phyloP scores from a whole-genome alignment of 2,113 vertebrate species.

The Sorex fumeus region DNA sequence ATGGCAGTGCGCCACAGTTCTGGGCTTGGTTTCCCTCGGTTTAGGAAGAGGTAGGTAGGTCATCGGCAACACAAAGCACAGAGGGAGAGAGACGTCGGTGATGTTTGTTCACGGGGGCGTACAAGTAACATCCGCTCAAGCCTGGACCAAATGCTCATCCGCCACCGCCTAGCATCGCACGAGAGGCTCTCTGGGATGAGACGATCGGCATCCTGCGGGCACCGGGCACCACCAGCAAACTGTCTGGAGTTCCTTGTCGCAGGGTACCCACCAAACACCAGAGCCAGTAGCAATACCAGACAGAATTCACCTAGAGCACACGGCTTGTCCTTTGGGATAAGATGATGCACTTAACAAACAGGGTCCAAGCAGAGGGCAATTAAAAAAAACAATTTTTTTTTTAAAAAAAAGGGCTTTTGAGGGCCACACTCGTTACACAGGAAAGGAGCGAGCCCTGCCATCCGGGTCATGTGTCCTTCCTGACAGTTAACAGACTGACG shows the following conservation, averaged over 20 bases:
- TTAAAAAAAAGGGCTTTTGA: neutral
- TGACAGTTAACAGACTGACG: slow-evolving; percentile 79
- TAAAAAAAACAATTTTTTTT: neutral
- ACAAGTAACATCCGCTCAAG: neutral
- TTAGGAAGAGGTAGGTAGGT: slow-evolving; percentile 80
- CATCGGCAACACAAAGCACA: slow-evolving; percentile 21
- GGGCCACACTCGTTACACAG: slow-evolving; percentile 23
- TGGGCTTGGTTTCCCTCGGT: slow-evolving; percentile 39
- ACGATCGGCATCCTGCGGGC: slow-evolving; percentile 7
- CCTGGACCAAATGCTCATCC: neutral
- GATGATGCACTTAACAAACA: neutral
- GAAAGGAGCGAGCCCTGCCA: neutral
- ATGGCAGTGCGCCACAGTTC: neutral
- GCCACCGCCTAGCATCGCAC: neutral
- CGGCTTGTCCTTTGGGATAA: neutral
- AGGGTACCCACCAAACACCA: neutral
- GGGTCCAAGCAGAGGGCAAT: neutral
- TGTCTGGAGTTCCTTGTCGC: slow-evolving; percentile 7
- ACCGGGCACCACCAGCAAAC: neutral
- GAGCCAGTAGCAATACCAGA: neutral
- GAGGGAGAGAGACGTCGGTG: neutral
- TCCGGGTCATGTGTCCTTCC: slow-evolving; percentile 90
- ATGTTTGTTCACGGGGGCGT: neutral
- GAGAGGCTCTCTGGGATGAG: neutral
- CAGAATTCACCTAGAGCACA: slow-evolving; percentile 19